These are phyloP conservation scores for Heptranchias perlo DNA, from an alignment of 2,113 vertebrate species.

Conservation along the genomic window DNA sequence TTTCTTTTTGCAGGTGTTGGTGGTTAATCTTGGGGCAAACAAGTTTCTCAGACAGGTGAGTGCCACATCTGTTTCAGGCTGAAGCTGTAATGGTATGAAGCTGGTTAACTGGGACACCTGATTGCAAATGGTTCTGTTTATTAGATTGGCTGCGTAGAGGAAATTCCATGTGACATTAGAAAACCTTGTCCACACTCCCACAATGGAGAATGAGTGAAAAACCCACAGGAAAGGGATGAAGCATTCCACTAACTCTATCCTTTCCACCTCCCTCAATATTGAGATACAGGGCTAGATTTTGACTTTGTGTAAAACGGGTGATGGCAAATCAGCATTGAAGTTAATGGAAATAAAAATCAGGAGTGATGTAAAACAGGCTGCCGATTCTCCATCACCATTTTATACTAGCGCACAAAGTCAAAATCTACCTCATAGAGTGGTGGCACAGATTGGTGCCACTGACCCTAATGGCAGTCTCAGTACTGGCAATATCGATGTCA, in stretches of 20 bases:
- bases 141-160: too few species aligned
- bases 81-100: neutral
- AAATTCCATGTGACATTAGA: neutral
- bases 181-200: neutral
- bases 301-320: neutral
- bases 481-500: neutral
- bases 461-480: neutral
- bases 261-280: neutral
- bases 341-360: neutral
- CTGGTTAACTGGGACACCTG: too few species aligned
- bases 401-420: neutral
- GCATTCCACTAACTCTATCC: neutral
- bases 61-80: neutral
- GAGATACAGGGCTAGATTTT: neutral
- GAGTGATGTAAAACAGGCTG: neutral
- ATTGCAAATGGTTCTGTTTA: neutral
- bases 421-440: neutral
- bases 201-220: neutral
- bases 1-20: slow-evolving; percentile 70
- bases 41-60: slow-evolving; percentile 87
- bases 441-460: too few species aligned
- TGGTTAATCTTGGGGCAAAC: slow-evolving; percentile 87
- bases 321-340: neutral
- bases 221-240: neutral
- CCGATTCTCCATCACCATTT: neutral